Base-by-base conservation (phyloP, 2,888 invertebrate species). In the Antheraea assamensis region DNA sequence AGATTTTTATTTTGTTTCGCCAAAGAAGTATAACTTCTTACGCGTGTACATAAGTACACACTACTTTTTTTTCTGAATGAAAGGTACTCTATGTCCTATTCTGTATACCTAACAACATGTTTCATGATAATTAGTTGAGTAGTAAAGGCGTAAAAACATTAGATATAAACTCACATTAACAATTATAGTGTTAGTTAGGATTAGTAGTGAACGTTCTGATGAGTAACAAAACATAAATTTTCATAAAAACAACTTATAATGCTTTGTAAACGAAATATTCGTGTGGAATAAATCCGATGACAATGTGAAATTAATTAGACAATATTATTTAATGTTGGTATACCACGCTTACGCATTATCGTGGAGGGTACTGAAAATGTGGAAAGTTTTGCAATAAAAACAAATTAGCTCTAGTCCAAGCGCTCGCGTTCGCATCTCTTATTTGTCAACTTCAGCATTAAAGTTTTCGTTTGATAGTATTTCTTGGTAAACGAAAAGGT, bases 311-410 rank as follows among this genome's bases (percentile, higher is more conserved):
- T 71, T 73, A 72, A 73, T 66, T 70, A 30, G 74, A 75, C 72
- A 15, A 72, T 70, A 71, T 72, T 42, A 74, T 74, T 71, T 71
- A 24, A 75, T 77, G 79, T 75, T 79, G 76, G 78, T 79, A 80
- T 78, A 79, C 74, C 72, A 77, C 80, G 78, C 78, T 78, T 80
- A 77, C 75, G 80, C 81, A 82, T 85, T 85, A 86, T 83, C 80
- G 82, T 84, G 80, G 82, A 86, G 82, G 83, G 87, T 86, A 85
- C 84, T 84, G 83, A 82, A 87, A 90, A 91, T 89, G 90, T 87
- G 78, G 72, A 88, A 93, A 93, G 85, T 93, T 93, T 88, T 72
- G 87, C 89, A 86, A 92, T 93, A 92, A 94, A 93, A 92, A 88
- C 88, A 90, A 93, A 92, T 92, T 89, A 90, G 89, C 85, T 87